phyloP scores from a whole-genome alignment of 2,888 invertebrate genomes.

The Eueremaeus valkanovi region DNA sequence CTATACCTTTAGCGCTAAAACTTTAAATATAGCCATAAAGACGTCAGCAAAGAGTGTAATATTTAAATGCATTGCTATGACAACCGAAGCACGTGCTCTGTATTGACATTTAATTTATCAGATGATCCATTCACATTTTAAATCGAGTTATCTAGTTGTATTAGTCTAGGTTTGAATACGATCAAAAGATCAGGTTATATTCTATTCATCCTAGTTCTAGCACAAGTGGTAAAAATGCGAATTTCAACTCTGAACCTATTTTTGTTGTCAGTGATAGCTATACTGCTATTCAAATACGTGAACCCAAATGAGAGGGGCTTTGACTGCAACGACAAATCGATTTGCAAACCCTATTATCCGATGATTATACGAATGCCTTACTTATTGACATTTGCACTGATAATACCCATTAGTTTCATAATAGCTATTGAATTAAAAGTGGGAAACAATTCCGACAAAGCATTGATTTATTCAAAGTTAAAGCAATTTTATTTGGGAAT shows the following conservation, averaged over 20 bases:
- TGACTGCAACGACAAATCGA: background rate
- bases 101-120: too few species aligned
- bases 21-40: background rate
- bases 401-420: background rate
- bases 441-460: too few species aligned
- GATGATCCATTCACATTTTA: too few species aligned
- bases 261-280: background rate
- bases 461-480: background rate
- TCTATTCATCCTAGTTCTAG: too few species aligned
- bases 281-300: background rate
- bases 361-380: background rate
- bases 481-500: slow-evolving; percentile 29
- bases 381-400: background rate
- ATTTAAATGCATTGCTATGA: background rate
- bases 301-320: slow-evolving; percentile 10
- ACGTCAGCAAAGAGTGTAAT: background rate
- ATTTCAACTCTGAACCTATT: background rate
- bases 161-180: too few species aligned
- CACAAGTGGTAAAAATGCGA: background rate
- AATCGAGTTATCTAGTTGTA: too few species aligned
- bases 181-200: too few species aligned
- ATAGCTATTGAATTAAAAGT: background rate
- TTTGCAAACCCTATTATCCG: slow-evolving; percentile 1
- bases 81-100: background rate
- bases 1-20: background rate